Conservation (phyloP, 1,140 invertebrate genomes). For the Popillia japonica region DNA sequence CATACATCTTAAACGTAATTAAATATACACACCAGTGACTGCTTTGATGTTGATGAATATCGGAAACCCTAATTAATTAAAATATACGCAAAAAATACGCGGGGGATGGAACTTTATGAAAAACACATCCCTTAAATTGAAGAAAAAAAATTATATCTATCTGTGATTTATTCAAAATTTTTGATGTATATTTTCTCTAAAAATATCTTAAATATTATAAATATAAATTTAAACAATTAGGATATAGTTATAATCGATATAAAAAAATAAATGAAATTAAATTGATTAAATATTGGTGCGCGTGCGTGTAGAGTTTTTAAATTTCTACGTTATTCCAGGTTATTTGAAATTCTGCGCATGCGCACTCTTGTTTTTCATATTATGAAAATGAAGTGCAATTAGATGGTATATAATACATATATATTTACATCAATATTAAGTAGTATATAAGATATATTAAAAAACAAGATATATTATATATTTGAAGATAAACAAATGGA, state of each 20-base stretch:
- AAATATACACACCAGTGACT: constrained; percentile 47
- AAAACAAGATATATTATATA: constrained; percentile 59
- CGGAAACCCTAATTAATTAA: constrained; percentile 50
- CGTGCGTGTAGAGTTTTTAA: background rate
- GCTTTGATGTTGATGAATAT: constrained; percentile 59
- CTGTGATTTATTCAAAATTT: constrained; percentile 66
- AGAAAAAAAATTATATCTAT: constrained; percentile 63
- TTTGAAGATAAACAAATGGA: constrained; percentile 57
- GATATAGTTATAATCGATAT: constrained; percentile 57
- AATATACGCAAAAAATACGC: constrained; percentile 7
- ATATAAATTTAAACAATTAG: constrained; percentile 60
- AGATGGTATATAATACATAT: constrained; percentile 64
- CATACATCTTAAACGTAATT: constrained; percentile 32
- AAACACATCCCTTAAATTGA: constrained; percentile 55
- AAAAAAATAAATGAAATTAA: constrained; percentile 47
- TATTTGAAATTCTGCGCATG: background rate
- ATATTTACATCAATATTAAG: constrained; percentile 65
- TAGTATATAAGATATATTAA: constrained; percentile 63
- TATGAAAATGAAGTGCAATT: constrained; percentile 65
- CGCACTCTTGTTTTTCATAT: constrained; percentile 55
- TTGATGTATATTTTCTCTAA: constrained; percentile 66
- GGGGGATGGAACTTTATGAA: constrained; percentile 44
- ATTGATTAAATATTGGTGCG: constrained; percentile 39
- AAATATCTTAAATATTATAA: constrained; percentile 63
- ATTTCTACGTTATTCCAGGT: background rate